Evolutionary conservation across 2,797 vertebrate species (phyloP).

Genomic region (Uromys caudimaculatus): DNA sequence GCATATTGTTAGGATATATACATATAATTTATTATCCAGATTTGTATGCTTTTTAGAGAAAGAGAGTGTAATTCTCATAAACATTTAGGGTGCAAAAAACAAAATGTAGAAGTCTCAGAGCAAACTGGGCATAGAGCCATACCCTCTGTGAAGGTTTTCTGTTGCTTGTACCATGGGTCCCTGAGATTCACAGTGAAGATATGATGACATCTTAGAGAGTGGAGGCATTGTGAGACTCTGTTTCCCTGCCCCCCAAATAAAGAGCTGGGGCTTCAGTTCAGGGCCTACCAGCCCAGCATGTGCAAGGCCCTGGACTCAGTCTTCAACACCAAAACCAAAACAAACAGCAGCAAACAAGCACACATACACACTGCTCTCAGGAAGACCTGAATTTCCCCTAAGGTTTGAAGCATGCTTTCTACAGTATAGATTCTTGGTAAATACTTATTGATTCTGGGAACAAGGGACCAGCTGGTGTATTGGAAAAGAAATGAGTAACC

Average conservation of each 20-base stretch:
- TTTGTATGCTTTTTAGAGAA: not conserved
- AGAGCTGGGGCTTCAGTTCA: not conserved
- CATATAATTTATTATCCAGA: slow-evolving; percentile 1
- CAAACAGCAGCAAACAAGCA: not conserved
- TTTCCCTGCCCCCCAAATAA: not conserved
- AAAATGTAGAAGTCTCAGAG: not conserved
- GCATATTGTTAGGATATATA: not conserved
- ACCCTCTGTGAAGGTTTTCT: not conserved
- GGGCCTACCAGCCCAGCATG: not conserved
- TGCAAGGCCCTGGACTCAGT: not conserved
- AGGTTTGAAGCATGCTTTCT: not conserved
- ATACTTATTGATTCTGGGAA: not conserved
- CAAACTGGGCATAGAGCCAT: not conserved
- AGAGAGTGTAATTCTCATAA: slow-evolving; percentile 1
- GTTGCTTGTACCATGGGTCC: not conserved
- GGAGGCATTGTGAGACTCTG: not conserved
- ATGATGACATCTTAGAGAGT: not conserved
- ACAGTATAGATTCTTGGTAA: not conserved
- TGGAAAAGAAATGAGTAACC: not conserved
- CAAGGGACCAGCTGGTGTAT: not conserved
- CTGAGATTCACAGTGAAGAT: not conserved
- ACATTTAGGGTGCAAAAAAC: not conserved
- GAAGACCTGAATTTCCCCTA: not conserved
- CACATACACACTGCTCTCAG: not conserved
- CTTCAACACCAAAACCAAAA: not conserved